Conservation (phyloP, 2,797 vertebrate species). For the Synaphobranchus kaupii region DNA sequence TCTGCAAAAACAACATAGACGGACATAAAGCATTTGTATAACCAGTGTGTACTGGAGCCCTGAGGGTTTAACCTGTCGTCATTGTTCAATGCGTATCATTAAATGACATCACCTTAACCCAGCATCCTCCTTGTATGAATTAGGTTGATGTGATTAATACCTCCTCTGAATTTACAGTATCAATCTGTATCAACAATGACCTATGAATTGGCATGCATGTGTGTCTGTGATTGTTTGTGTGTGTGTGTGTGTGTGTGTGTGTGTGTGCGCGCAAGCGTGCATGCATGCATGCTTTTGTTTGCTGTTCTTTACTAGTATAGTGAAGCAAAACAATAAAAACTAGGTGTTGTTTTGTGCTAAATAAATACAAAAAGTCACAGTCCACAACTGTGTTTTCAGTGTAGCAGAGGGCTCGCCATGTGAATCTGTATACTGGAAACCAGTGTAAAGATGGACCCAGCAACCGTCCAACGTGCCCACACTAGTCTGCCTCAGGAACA, state of each 20-base stretch:
- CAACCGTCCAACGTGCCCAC: slow-evolving; percentile 24
- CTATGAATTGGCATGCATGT: neutral
- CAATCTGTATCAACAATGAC: neutral
- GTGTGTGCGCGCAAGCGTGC: no score
- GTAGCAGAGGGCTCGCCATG: neutral
- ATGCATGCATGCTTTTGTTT: neutral
- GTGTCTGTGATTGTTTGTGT: neutral
- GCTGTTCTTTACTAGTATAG: no score
- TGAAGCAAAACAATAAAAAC: neutral
- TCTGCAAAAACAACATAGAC: neutral
- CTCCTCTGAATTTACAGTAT: neutral
- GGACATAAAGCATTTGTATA: neutral
- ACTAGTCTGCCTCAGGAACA: slow-evolving; percentile 26
- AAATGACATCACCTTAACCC: neutral
- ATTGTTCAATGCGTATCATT: neutral
- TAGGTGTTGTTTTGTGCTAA: neutral
- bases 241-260: neutral
- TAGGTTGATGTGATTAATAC: neutral
- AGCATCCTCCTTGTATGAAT: neutral
- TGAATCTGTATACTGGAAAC: neutral
- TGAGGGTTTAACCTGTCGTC: neutral
- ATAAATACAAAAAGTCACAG: neutral
- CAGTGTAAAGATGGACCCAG: slow-evolving; percentile 15
- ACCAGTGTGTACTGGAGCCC: neutral
- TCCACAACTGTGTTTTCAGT: neutral